These are phyloP conservation scores for Incurvaria masculella DNA, from an alignment of 2,888 invertebrate genomes.

Conservation along the genomic window DNA sequence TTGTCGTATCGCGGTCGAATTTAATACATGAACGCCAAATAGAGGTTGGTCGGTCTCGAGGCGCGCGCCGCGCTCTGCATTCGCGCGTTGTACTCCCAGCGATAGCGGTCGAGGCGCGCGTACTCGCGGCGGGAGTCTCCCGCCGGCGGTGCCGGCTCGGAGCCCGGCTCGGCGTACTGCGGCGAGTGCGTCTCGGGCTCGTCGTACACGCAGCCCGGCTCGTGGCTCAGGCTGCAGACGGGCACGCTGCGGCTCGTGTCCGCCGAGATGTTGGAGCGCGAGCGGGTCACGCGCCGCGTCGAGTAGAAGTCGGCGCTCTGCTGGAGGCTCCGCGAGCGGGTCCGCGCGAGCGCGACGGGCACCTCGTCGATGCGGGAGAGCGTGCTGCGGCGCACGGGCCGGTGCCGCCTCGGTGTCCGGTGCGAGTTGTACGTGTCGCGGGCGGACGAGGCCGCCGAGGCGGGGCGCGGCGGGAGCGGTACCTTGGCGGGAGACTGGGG, in stretches of 20 bases:
- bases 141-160: no score
- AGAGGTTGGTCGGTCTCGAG: conserved; percentile 41
- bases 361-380: conserved; percentile 47
- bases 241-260: conserved; percentile 49
- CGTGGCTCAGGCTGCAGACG: conserved; percentile 42
- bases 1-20: no score
- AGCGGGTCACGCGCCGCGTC: conserved; percentile 34
- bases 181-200: conserved; percentile 35
- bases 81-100: conserved; percentile 29
- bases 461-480: conserved; percentile 16
- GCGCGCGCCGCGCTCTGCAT: conserved; percentile 23
- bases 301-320: conserved; percentile 40
- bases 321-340: conserved; percentile 35
- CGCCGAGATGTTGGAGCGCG: conserved; percentile 42
- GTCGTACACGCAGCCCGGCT: conserved; percentile 28
- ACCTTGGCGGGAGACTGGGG: conserved; percentile 46
- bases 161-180: conserved; percentile 39
- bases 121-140: conserved; percentile 35
- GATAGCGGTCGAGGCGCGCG: conserved; percentile 27
- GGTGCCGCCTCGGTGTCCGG: conserved; percentile 34
- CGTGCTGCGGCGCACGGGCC: conserved; percentile 36
- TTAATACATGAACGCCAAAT: conserved; percentile 53
- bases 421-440: conserved; percentile 45
- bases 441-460: neutral
- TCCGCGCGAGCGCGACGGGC: conserved; percentile 18